A percentile compares a stretch with the other conserved stretches of the same genome.
Evolutionary conservation across 2,797 vertebrate genomes (phyloP).

Genomic region (Channallabes apus): DNA sequence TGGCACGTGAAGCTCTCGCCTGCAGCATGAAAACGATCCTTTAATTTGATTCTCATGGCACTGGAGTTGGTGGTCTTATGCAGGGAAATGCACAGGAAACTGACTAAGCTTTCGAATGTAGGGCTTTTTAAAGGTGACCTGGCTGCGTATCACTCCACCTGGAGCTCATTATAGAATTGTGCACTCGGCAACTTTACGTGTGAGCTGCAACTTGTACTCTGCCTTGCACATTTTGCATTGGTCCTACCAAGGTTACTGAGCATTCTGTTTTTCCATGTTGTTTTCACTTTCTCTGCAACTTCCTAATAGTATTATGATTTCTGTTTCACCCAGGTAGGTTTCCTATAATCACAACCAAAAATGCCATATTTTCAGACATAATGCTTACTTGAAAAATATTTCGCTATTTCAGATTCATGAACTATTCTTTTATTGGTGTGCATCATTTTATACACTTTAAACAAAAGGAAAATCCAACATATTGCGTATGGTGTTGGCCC

Average conservation of each 20-base stretch:
- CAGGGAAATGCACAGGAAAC: slow-evolving; percentile 17
- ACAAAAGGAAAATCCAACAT: neutral
- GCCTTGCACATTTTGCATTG: neutral
- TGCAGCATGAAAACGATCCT: slow-evolving; percentile 2
- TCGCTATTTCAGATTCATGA: too few species aligned
- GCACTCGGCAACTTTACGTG: neutral
- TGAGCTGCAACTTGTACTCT: slow-evolving; percentile 17
- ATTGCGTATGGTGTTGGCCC: neutral
- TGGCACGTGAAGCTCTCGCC: neutral
- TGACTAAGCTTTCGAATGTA: slow-evolving; percentile 7
- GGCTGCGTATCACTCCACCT: neutral
- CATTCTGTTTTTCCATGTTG: neutral
- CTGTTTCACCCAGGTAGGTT: neutral
- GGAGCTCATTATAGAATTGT: slow-evolving; percentile 23
- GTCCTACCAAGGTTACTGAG: neutral
- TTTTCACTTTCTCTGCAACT: neutral
- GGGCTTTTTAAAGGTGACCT: slow-evolving; percentile 21
- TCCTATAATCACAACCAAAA: neutral
- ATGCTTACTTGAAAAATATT: neutral
- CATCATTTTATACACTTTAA: neutral
- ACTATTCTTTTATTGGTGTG: neutral
- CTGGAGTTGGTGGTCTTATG: neutral
- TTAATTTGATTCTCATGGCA: slow-evolving; percentile 1
- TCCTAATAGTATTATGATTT: neutral
- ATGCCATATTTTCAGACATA: neutral